phyloP scores from a whole-genome alignment of 2,888 invertebrate genomes.

The Agapostemon virescens region DNA sequence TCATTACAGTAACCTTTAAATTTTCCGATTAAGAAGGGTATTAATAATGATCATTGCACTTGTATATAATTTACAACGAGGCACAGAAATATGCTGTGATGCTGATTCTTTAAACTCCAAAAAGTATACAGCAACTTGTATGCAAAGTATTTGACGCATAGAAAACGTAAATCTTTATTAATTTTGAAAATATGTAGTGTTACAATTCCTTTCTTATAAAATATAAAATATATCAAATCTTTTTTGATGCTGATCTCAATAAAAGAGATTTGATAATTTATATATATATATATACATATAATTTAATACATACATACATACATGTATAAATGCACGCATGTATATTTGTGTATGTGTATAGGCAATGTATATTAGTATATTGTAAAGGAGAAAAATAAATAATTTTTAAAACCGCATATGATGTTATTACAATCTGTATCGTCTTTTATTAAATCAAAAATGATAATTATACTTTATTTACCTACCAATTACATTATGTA shows the following conservation, averaged over 20 bases:
- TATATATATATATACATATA: not conserved
- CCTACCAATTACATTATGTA: no score
- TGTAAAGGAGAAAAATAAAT: conserved; percentile 61
- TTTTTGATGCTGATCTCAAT: conserved; percentile 8
- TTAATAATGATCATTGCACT: conserved; percentile 44
- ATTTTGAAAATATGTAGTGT: conserved; percentile 44
- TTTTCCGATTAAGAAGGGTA: conserved; percentile 34
- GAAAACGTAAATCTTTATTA: conserved; percentile 42
- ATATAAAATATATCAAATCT: conserved; percentile 30
- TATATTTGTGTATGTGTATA: conserved; percentile 41
- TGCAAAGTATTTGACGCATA: conserved; percentile 39
- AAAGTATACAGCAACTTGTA: conserved; percentile 48
- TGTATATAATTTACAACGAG: conserved; percentile 50
- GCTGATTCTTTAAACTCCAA: conserved; percentile 43
- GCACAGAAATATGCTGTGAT: conserved; percentile 53
- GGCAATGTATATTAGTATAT: conserved; percentile 55
- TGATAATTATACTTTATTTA: not conserved
- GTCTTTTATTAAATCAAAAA: not conserved
- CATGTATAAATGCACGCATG: conserved; percentile 40
- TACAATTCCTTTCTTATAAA: conserved; percentile 49
- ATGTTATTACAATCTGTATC: not conserved
- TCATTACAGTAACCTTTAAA: conserved; percentile 28
- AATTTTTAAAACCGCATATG: conserved; percentile 59
- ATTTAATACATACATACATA: conserved; percentile 17
- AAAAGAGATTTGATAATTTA: not conserved